Evolutionary conservation across 2,888 invertebrate species (phyloP), one percentile per base, ranked within the genome.

Genomic region (Actias luna): DNA sequence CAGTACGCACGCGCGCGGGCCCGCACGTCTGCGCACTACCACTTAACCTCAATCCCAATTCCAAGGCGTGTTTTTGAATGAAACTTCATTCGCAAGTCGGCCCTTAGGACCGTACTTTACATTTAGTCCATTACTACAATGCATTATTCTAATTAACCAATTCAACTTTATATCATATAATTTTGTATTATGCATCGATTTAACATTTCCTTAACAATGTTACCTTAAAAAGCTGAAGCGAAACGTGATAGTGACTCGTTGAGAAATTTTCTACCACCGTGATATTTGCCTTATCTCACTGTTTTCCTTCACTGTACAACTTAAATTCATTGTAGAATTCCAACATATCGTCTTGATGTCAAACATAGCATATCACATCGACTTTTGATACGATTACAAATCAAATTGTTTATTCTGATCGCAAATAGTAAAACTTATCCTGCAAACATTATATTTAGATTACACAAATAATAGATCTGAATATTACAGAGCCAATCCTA

Each of bases 1-100:
- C 2, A 46, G 59, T 36, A 75, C 88, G 91, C 90, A 80, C 82
- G 89, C 86, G 88, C 80, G 71, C 55, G n/a, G n/a, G n/a, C 5
- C n/a, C 59, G 35, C 80, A 81, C 91, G 90, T 90, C 77, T 88
- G 91, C 92, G 92, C 89, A 80, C 71, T 64, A 65, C 69, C 81
- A 86, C 87, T 86, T 90, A 91, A 90, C 91, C 91, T 90, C 89
- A 90, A 89, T 89, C 83, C 52, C 5, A 27, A 25, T 29, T 29
- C 55, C 82, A 79, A 84, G 84, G 84, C 88, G 84, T 89, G 88
- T 92, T 92, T 86, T 92, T 91, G 89, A 92, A 92, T 91, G 90
- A 91, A 90, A 88, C 84, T 85, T 85, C 83, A 84, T 79, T 83
- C 77, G 77, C 72, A 64, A 78, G 78, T 84, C 85, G 84, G 86